Base-by-base conservation (phyloP, 2,113 vertebrate genomes). In the Sardina pilchardus region DNA sequence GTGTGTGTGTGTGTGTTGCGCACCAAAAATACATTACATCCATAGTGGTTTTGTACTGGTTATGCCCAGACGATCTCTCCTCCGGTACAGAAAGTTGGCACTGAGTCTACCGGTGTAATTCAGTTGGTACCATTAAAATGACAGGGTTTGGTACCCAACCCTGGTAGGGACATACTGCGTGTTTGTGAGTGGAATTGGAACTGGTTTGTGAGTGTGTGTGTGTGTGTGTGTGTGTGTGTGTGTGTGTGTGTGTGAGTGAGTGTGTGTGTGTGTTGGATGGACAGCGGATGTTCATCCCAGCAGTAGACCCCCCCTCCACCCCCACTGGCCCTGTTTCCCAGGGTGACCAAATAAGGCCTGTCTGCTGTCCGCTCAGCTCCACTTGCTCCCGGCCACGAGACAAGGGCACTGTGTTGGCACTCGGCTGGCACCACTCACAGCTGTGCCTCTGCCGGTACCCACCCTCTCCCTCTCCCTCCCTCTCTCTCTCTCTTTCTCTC, bases 301-400 rank as follows among this genome's bases (percentile, higher is more conserved):
- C 19, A 59, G 48, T 3, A 50, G 48, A 50, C 48, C 48, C 48
- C 17, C 19, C 19, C 19, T 0, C 4, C 19, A 0, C 53, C 53
- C 53, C 53, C 5, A 19, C 6, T 24, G 4, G 87, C 90, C 90
- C 83, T 78, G 84, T 24, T 39, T 88, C 88, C 85, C 78, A 84
- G 0, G 43, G 89, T 90, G 87, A 89, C 95, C 94, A 94, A 94
- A 94, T 95, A 95, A 91, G 94, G 94, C 19, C 91, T 85, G 93
- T 92, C 89, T 92, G 90, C 87, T 83, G 90, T 88, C 84, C 83
- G 84, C 90, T 86, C 26, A 12, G 63, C 71, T 34, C 71, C 34
- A 36, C 30, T 78, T 4, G 26, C 71, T 78, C 71, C 34, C 30
- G 5, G 71, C 71, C 71, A 86, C 85, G 93, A 94, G 92, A 89